phyloP scores from a whole-genome alignment of 2,888 invertebrate species.

The Sylvicola cinctus region DNA sequence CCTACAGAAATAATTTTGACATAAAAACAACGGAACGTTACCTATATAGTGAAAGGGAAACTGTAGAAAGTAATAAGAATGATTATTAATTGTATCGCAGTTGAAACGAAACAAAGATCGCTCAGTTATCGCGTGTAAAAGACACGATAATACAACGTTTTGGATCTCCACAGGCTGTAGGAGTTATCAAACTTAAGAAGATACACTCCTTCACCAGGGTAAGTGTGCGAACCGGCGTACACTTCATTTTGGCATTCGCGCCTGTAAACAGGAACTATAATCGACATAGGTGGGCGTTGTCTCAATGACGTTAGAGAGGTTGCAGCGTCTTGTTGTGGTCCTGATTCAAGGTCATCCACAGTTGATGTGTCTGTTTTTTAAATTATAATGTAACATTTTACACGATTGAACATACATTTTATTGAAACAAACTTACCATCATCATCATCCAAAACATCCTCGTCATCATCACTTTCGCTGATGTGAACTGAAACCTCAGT shows the following conservation, averaged over 20 bases:
- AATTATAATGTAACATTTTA: too few species aligned
- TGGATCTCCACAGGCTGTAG: slow-evolving; percentile 96
- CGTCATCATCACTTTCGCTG: slow-evolving; percentile 87
- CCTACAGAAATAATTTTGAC: too few species aligned
- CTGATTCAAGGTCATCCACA: slow-evolving; percentile 42
- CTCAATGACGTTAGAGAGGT: slow-evolving; percentile 5
- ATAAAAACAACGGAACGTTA: too few species aligned
- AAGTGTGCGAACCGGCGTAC: slow-evolving; percentile 91
- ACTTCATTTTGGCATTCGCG: slow-evolving; percentile 94
- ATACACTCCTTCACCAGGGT: slow-evolving; percentile 95
- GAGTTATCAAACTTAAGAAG: slow-evolving; percentile 98
- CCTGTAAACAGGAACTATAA: slow-evolving; percentile 86
- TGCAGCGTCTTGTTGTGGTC: slow-evolving; percentile 16
- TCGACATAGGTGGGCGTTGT: slow-evolving; percentile 30
- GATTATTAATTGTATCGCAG: too few species aligned
- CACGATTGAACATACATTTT: not conserved
- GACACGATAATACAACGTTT: slow-evolving; percentile 96
- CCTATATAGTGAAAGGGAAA: too few species aligned
- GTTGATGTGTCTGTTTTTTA: slow-evolving; percentile 14
- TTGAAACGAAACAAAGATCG: not conserved
- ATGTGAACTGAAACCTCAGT: slow-evolving; percentile 79
- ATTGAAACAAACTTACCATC: slow-evolving; percentile 14
- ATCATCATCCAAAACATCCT: slow-evolving; percentile 35
- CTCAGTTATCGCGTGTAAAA: slow-evolving; percentile 64
- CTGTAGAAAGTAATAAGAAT: too few species aligned